A percentile compares a stretch with the other conserved stretches of the same genome.
phyloP scores from a whole-genome alignment of 2,113 vertebrate genomes.

The Cyphomyrus discorhynchus region DNA sequence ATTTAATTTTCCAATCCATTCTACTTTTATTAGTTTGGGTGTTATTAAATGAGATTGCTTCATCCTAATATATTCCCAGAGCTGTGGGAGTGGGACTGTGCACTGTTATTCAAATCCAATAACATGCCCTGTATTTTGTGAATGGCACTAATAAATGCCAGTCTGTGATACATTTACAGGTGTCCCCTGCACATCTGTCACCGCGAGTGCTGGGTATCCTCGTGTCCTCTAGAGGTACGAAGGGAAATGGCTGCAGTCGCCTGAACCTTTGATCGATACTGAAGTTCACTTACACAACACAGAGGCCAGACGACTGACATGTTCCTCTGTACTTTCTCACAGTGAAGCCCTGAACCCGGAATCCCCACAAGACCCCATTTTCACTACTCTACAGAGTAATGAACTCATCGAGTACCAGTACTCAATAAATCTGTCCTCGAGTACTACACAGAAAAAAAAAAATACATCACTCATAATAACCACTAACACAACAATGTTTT shows the following conservation, averaged over 20 bases:
- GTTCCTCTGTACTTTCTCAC: background rate
- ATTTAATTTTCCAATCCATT: conserved; percentile 95
- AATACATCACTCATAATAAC: background rate
- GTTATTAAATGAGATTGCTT: conserved; percentile 99
- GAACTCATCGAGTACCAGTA: background rate
- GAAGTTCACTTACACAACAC: background rate
- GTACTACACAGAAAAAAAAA: background rate
- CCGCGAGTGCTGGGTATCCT: conserved; percentile 72
- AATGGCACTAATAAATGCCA: conserved; percentile 98
- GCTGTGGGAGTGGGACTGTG: conserved; percentile 84
- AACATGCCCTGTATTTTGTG: conserved; percentile 98
- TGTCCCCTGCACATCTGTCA: conserved; percentile 73
- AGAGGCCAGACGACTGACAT: background rate
- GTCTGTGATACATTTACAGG: conserved; percentile 90
- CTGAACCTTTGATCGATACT: background rate
- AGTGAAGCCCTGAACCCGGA: background rate
- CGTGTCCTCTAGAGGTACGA: conserved; percentile 56
- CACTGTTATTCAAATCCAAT: conserved; percentile 99
- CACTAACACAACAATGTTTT: background rate
- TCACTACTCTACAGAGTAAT: background rate
- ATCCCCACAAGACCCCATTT: background rate
- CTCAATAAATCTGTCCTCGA: background rate
- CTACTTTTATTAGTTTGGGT: conserved; percentile 99
- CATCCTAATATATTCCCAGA: conserved; percentile 97
- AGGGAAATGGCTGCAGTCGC: conserved; percentile 28